phyloP scores from a whole-genome alignment of 64 coral and sea anemone genomes.

The Pocillopora damicornis region DNA sequence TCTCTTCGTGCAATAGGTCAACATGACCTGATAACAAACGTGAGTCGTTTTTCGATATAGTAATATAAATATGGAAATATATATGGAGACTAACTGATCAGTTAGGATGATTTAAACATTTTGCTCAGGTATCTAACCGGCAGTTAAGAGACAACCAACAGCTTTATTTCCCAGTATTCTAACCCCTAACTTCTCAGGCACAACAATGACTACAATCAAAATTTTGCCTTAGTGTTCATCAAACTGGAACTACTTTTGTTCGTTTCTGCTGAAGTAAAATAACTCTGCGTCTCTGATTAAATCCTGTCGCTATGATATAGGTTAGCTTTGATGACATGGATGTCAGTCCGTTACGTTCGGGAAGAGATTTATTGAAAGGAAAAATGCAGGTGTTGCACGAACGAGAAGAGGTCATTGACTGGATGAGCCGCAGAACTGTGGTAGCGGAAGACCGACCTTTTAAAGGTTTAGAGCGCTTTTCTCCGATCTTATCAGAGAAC shows the following conservation, averaged over 20 bases:
- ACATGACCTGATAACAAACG: not conserved
- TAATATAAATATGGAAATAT: not conserved
- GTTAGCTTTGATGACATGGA: not conserved
- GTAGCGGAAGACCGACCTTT: slow-evolving; percentile 9
- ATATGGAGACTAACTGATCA: no score
- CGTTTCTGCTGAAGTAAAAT: no score
- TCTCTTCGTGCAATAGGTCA: slow-evolving; percentile 2
- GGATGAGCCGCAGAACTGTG: not conserved
- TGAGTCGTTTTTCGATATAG: not conserved
- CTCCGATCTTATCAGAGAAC: not conserved
- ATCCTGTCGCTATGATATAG: not conserved
- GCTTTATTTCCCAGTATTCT: no score
- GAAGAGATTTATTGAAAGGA: not conserved
- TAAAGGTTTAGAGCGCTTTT: not conserved
- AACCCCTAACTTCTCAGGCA: no score
- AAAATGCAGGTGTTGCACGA: not conserved
- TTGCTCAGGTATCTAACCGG: no score
- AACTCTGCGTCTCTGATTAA: no score
- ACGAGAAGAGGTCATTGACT: not conserved
- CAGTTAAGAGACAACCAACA: no score
- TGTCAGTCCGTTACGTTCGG: not conserved
- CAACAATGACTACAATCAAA: no score
- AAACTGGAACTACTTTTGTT: no score
- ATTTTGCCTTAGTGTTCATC: no score
- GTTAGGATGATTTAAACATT: no score